These are phyloP conservation scores for Ericerus pela DNA, from an alignment of 1,140 invertebrate genomes.

Conservation along the genomic window DNA sequence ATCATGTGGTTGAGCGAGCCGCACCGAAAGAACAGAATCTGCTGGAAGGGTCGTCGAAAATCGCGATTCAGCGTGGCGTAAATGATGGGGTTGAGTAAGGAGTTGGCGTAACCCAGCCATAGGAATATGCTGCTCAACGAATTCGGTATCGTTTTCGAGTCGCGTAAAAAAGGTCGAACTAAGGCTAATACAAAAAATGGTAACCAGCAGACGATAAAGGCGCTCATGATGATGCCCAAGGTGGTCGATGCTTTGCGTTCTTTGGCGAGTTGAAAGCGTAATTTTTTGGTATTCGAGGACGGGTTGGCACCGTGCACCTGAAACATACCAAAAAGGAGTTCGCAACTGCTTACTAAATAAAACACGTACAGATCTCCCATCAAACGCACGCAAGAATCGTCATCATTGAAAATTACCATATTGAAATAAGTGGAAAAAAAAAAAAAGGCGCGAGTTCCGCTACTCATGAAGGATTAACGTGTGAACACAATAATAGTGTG, in stretches of 20 bases:
- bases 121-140: slow-evolving; percentile 48
- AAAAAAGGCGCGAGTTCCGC: too few relatives aligned
- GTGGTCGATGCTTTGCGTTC: slow-evolving; percentile 91
- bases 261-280: slow-evolving; percentile 65
- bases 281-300: slow-evolving; percentile 41
- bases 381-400: too few relatives aligned
- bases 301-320: slow-evolving; percentile 33
- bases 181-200: slow-evolving; percentile 90
- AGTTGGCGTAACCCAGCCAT: slow-evolving; percentile 89
- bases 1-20: slow-evolving; percentile 77
- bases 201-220: slow-evolving; percentile 91
- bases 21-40: slow-evolving; percentile 76
- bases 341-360: too few relatives aligned
- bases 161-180: slow-evolving; percentile 58
- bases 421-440: too few relatives aligned
- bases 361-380: too few relatives aligned
- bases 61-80: slow-evolving; percentile 81
- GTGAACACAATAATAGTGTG: too few relatives aligned
- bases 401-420: too few relatives aligned
- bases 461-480: too few relatives aligned
- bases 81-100: slow-evolving; percentile 80
- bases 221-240: slow-evolving; percentile 92
- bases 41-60: slow-evolving; percentile 82
- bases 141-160: slow-evolving; percentile 42
- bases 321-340: slow-evolving; percentile 13